Conservation (phyloP, 1,140 invertebrate species). For the Eupeodes corollae region DNA sequence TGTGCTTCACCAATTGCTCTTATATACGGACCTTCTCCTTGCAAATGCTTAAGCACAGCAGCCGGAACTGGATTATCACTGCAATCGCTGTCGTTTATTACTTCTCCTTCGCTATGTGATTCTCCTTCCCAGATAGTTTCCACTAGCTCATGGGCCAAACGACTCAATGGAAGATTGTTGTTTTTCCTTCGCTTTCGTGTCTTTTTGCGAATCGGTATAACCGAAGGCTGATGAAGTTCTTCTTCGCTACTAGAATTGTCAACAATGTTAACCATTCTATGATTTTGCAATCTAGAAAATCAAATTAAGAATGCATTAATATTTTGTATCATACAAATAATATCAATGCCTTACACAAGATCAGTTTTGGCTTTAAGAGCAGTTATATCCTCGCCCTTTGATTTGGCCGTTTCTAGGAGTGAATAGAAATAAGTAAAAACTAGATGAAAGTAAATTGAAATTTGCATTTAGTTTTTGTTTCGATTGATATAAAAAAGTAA, state of each 20-base stretch:
- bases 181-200: slow-evolving; percentile 19
- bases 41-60: slow-evolving; percentile 27
- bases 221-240: slow-evolving; percentile 23
- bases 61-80: slow-evolving; percentile 30
- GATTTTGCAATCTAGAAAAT: slow-evolving; percentile 20
- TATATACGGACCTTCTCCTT: slow-evolving; percentile 34
- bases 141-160: slow-evolving; percentile 26
- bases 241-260: slow-evolving; percentile 35
- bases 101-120: slow-evolving; percentile 21
- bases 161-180: slow-evolving; percentile 17
- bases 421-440: not conserved
- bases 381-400: slow-evolving; percentile 20
- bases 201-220: slow-evolving; percentile 22
- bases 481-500: too few relatives aligned
- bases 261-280: slow-evolving; percentile 34
- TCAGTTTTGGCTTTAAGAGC: slow-evolving; percentile 18
- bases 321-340: not conserved
- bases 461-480: too few relatives aligned
- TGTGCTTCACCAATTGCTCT: slow-evolving; percentile 36
- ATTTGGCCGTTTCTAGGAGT: slow-evolving; percentile 16
- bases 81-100: slow-evolving; percentile 32
- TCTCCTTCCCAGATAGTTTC: slow-evolving; percentile 33
- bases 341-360: slow-evolving; percentile 22
- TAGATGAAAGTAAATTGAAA: slow-evolving; percentile 1
- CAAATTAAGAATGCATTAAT: not conserved